Base-by-base conservation (phyloP, 1,140 invertebrate species). In the Propsilocerus akamusi region DNA sequence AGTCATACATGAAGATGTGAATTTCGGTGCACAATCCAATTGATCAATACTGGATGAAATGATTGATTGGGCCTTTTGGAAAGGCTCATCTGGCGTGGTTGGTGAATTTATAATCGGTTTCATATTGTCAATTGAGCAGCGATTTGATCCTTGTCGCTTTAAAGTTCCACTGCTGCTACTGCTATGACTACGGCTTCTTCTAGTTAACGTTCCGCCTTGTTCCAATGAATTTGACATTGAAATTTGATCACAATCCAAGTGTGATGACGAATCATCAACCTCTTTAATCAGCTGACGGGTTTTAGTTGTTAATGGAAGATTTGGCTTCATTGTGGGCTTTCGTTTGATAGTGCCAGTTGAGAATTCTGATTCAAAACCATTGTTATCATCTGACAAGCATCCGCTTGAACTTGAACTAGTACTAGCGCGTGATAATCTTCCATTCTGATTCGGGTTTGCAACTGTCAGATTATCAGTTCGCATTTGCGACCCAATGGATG, bases 251-350 rank as follows among this genome's bases (percentile, higher is more conserved):
- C 67, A 68, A 7, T 57, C 58, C 48, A 68, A 64, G 26, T 66
- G 63, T 11, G 56, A 53, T 49, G 64, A 71, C 1, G 71, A 78
- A 53, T 85, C 81, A 0, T 80, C 83, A 52, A 86, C 83, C 58
- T 86, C 84, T 58, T 86, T 86, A 8, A 41, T 41, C 47, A 89
- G 65, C 55, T 87, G 86, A n/a, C 89, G 70, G 1, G 88, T 92
- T 58, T 89, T 92, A 50, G 83, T 86, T 7, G 89, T 93, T 37
- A 94, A 61, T 0, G 89, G 88, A n/a, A 92, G 73, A 62, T 88
- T 89, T 0, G 85, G 86, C 60, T 85, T 87, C 78, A 86, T 84
- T 6, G 83, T 86, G 0, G 86, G 86, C 60, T 90, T 90, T 22
- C 87, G 71, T 61, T 91, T 91, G 37, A 91, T 92, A 24, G 86